A percentile compares a stretch with the other conserved stretches of the same genome.
phyloP scores from a whole-genome alignment of 2,888 invertebrate species.

The Leptopilina drosophilae region DNA sequence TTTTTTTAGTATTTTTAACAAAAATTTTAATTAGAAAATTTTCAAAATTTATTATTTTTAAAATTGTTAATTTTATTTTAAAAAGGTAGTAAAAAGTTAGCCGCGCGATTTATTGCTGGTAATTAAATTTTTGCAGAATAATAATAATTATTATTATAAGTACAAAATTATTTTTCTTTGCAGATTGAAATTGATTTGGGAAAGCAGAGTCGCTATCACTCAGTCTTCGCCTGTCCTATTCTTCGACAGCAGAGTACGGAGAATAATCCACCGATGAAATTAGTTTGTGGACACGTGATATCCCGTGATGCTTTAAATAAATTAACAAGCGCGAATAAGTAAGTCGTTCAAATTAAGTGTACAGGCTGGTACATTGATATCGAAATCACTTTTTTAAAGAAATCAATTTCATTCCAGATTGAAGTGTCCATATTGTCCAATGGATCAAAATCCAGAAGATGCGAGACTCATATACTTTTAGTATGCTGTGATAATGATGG shows the following conservation, averaged over 20 bases:
- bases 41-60: no score
- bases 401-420: slow-evolving; percentile 83
- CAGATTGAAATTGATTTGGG: slow-evolving; percentile 98
- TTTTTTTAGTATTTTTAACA: no score
- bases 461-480: slow-evolving; percentile 96
- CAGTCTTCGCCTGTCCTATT: slow-evolving; percentile 99
- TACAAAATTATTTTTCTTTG: slow-evolving; percentile 54
- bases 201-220: slow-evolving; percentile 94
- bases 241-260: slow-evolving; percentile 97
- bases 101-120: no score
- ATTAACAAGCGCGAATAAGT: slow-evolving; percentile 95
- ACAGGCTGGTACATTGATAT: slow-evolving; percentile 60
- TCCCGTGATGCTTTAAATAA: slow-evolving; percentile 97
- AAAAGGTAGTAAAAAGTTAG: no score
- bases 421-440: slow-evolving; percentile 99
- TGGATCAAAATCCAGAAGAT: slow-evolving; percentile 95
- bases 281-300: slow-evolving; percentile 98
- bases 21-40: no score
- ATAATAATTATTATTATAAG: no score
- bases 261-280: slow-evolving; percentile 97
- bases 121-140: no score
- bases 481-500: slow-evolving; percentile 69
- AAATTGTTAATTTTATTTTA: no score
- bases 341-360: slow-evolving; percentile 74
- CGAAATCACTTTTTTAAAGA: slow-evolving; percentile 69